These are phyloP conservation scores for Aurelia coerulea DNA, from an alignment of 30 jellyfish, hydroid and myxozoan genomes.

Conservation along the genomic window DNA sequence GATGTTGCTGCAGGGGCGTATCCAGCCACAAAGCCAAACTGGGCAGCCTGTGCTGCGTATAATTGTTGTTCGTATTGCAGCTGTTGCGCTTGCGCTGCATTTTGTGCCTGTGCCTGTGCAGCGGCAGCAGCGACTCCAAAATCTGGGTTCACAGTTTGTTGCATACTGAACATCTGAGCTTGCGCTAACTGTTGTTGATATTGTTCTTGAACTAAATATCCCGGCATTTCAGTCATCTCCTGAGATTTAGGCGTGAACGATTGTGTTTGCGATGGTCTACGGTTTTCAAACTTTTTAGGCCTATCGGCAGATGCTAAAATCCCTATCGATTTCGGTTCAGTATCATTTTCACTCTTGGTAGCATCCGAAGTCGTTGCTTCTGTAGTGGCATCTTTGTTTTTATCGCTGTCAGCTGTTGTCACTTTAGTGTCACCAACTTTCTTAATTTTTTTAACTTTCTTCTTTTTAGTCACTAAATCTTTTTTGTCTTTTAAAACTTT, in stretches of 20 bases:
- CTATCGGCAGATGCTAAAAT: slow-evolving; percentile 28
- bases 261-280: neutral
- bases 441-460: slow-evolving; percentile 3
- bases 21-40: slow-evolving; percentile 10
- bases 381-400: too few species aligned
- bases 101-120: too few species aligned
- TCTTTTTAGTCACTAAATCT: slow-evolving; percentile 13
- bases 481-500: neutral
- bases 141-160: too few species aligned
- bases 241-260: neutral
- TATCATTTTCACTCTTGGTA: neutral
- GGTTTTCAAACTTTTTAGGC: neutral
- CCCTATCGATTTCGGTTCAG: slow-evolving; percentile 9
- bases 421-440: neutral
- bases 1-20: neutral
- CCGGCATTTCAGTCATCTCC: too few species aligned
- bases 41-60: slow-evolving; percentile 16
- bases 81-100: slow-evolving; percentile 16
- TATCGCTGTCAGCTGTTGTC: neutral
- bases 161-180: too few species aligned
- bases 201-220: neutral
- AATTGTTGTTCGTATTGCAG: slow-evolving; percentile 33
- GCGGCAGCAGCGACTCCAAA: too few species aligned
- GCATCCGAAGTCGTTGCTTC: too few species aligned
- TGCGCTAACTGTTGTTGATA: slow-evolving; percentile 18